Evolutionary conservation across 2,888 invertebrate genomes (phyloP), one percentile per base, ranked within the genome.

Genomic region (Nebria salina): DNA sequence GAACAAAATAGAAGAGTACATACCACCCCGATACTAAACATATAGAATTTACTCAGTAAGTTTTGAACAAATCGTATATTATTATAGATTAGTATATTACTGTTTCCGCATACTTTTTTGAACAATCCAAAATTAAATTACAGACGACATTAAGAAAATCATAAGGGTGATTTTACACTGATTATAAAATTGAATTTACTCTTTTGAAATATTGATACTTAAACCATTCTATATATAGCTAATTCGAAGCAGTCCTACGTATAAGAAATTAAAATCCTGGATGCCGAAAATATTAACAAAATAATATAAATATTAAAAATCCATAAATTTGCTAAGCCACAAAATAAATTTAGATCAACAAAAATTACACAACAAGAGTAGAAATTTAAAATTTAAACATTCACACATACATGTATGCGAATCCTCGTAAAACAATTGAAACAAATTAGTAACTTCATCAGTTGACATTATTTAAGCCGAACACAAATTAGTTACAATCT

Each of bases 401-500:
- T 54, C 54, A 54, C 54, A 54, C 54, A 54, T 7, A 54, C 54
- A 54, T 11, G 11, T 7, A 54, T 7, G 42, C 70, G 66, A 76
- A 78, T 64, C 78, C 72, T 41, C 78, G 65, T 65, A 78, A 72
- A 72, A 26, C 77, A 54, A 72, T 65, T 73, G 79, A 79, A 79
- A 79, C 79, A 79, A 79, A 77, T 74, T 74, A 74, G 74, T 66
- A 66, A 79, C 66, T 74, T 79, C 75, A 80, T 80, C 80, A 80
- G 25, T 26, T 75, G 75, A 75, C 70, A 54, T 54, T 75, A 80
- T 75, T 80, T 80, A 80, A 80, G 43, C 80, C 75, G 41, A 34
- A 75, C 75, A 80, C 43, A 70, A 68, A 54, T 54, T 2, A 54
- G 54, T 54, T 54, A 54, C 75, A 54, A 8, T n/a, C n/a, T 20